Evolutionary conservation across 1,140 invertebrate species (phyloP), one percentile per base, ranked within the genome.

Genomic region (Brachionus sp.): DNA sequence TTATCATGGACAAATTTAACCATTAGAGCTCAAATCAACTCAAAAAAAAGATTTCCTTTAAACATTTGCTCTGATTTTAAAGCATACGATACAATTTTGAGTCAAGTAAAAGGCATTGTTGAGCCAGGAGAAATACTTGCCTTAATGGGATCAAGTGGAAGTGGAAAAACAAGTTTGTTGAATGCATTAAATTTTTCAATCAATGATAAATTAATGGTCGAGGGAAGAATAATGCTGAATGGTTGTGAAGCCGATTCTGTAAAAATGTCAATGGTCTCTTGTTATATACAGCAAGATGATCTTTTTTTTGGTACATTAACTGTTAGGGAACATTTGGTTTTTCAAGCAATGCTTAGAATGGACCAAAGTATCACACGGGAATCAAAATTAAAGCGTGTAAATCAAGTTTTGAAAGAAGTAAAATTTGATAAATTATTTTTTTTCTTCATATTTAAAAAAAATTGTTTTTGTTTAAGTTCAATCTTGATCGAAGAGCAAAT

Each of bases 81-180:
- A 62, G 10, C 46, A 5, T 66, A 33, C 23, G 77, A 80, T 16
- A 80, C 77, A 37, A 80, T 80, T 37, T 25, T 80, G 9, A 35
- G 57, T 25, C 9, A 80, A 62, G 50, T 80, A 13, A 80, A 80
- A 80, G 77, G 77, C 9, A 44, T 66, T 62, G 77, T 80, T 62
- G 50, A 80, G 10, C 77, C 77, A 12, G 77, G 77, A 23, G 50
- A 80, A 44, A 37, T 80, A 19, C 39, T 80, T 12, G 77, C 77
- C 35, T 35, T 80, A 16, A 80, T 80, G 77, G 77, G 77, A 16
- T 5, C 77, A 37, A 89, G 88, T 82, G 64, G 53, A 50, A 53
- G 42, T 44, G 96, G 97, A 4, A 99, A 98, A 90, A 97, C 96
- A 0, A 98, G 96, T 0, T 91, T 98, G 0, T 89, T 98, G 44